phyloP scores from a whole-genome alignment of 2,113 vertebrate species.

The Benitochromis conjunctus region DNA sequence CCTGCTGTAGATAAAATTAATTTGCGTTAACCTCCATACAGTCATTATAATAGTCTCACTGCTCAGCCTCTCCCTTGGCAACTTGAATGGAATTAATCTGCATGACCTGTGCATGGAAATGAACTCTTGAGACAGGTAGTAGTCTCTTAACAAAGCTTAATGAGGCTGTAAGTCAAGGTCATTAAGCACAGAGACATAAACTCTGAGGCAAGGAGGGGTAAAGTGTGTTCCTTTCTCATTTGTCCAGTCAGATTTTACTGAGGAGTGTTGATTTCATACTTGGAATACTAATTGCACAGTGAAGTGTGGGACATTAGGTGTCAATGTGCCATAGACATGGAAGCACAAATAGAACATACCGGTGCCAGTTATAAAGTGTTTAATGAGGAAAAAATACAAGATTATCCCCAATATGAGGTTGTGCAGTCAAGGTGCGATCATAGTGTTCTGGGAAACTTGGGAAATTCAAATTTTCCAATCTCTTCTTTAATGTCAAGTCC shows the following conservation, averaged over 20 bases:
- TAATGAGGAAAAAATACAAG: background rate
- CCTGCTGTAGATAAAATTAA: constrained; percentile 7
- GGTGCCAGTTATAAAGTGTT: background rate
- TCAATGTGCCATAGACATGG: background rate
- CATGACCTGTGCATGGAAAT: constrained; percentile 46
- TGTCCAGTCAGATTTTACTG: background rate
- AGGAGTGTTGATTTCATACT: background rate
- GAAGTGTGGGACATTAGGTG: background rate
- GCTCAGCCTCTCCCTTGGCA: constrained; percentile 13
- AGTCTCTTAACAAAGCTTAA: constrained; percentile 44
- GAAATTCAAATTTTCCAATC: background rate
- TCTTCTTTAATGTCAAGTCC: background rate
- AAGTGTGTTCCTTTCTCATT: background rate
- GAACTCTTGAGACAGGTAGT: constrained; percentile 44
- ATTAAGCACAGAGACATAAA: constrained; percentile 28
- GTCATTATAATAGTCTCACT: constrained; percentile 4
- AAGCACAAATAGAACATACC: background rate
- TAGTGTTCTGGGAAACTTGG: background rate
- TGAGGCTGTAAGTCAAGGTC: constrained; percentile 49
- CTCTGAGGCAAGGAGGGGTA: constrained; percentile 1
- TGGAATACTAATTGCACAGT: background rate
- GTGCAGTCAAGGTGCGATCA: background rate
- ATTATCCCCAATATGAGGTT: background rate
- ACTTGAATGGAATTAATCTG: constrained; percentile 39
- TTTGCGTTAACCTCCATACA: constrained; percentile 16